A percentile compares a stretch with the other conserved stretches of the same genome.
phyloP scores from a whole-genome alignment of 2,797 vertebrate genomes.

The Tenualosa ilisha region DNA sequence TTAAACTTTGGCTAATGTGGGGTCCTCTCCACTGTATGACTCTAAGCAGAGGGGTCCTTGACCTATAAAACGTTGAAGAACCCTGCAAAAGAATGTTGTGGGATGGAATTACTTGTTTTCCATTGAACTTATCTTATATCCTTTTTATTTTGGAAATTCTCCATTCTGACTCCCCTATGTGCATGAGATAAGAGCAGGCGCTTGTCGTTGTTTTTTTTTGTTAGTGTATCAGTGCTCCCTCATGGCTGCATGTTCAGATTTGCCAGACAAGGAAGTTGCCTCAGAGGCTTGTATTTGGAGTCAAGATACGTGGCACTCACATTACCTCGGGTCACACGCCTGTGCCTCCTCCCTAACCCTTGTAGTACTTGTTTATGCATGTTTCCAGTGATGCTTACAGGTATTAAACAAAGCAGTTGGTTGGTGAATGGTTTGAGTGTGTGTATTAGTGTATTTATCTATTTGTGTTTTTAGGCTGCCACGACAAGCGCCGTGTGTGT shows the following conservation, averaged over 20 bases:
- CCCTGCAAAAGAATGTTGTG: not conserved
- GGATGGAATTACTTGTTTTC: not conserved
- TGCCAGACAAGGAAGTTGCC: not conserved
- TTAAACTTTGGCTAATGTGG: no score
- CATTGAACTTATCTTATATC: not conserved
- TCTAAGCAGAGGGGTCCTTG: no score
- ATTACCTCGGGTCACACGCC: not conserved
- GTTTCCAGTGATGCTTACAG: not conserved
- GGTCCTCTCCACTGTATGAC: not conserved
- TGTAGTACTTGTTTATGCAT: not conserved
- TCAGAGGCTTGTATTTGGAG: not conserved
- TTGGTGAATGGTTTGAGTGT: not conserved
- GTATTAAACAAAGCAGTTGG: not conserved
- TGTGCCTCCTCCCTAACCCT: not conserved
- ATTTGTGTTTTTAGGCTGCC: slow-evolving; percentile 66
- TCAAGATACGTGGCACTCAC: slow-evolving; percentile 2
- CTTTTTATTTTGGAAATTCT: not conserved
- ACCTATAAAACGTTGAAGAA: no score
- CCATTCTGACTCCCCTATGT: not conserved
- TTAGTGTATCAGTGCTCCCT: not conserved
- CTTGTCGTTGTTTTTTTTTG: not conserved
- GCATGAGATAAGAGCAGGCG: not conserved
- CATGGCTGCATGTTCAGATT: slow-evolving; percentile 7
- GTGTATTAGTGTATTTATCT: not conserved
- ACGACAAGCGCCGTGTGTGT: slow-evolving; percentile 78